A percentile compares a stretch with the other conserved stretches of the same genome.
These are phyloP conservation scores for Heliconius eleuchia DNA, from an alignment of 1,140 invertebrate species.

Conservation along the genomic window DNA sequence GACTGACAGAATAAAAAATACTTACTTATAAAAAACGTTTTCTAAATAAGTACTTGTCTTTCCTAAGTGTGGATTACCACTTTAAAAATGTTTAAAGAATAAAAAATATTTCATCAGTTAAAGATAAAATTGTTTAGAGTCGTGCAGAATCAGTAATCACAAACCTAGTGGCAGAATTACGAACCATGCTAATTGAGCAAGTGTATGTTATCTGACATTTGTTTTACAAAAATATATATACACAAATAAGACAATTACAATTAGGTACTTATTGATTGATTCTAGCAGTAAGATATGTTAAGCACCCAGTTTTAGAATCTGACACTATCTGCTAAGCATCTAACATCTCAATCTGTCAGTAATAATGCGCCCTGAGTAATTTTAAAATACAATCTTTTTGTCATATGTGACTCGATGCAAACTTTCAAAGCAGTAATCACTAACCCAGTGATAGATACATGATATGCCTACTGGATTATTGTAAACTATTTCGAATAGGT, in stretches of 20 bases:
- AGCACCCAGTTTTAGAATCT: slow-evolving; percentile 41
- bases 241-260: background rate
- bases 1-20: too few species aligned
- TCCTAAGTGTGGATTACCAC: too few species aligned
- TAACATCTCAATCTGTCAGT: slow-evolving; percentile 23
- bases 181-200: slow-evolving; percentile 43
- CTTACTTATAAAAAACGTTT: too few species aligned
- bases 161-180: slow-evolving; percentile 48
- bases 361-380: background rate
- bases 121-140: too few species aligned
- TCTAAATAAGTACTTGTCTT: too few species aligned
- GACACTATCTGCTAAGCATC: slow-evolving; percentile 43
- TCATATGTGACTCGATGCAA: background rate
- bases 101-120: too few species aligned
- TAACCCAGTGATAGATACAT: slow-evolving; percentile 43
- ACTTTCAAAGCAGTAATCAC: slow-evolving; percentile 20
- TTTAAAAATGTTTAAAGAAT: too few species aligned
- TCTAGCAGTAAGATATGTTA: slow-evolving; percentile 20
- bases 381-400: background rate
- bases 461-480: background rate
- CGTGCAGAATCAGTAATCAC: slow-evolving; percentile 35
- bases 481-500: background rate
- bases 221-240: background rate
- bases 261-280: background rate
- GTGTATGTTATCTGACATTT: slow-evolving; percentile 27